phyloP scores from a whole-genome alignment of 2,797 vertebrate genomes.

The Phrynocephalus forsythii region DNA sequence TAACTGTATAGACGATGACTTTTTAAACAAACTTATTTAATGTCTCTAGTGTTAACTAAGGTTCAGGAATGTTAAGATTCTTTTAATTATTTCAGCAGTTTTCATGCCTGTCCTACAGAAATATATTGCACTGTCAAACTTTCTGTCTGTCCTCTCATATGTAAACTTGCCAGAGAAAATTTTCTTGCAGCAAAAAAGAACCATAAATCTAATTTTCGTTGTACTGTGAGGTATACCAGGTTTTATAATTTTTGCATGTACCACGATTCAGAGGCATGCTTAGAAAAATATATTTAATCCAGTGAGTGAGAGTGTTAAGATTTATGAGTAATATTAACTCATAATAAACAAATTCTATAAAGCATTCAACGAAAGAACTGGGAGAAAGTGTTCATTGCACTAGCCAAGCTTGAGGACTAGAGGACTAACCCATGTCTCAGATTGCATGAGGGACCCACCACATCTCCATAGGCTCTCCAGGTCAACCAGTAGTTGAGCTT shows the following conservation, averaged over 20 bases:
- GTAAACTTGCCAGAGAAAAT: constrained; percentile 23
- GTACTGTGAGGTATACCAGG: constrained; percentile 7
- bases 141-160: constrained; percentile 40
- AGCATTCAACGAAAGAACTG: neutral
- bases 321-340: constrained; percentile 14
- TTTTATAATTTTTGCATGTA: neutral
- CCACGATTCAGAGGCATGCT: neutral
- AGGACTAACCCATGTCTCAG: too few species aligned
- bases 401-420: too few species aligned
- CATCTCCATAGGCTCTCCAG: too few species aligned
- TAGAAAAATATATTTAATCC: constrained; percentile 5
- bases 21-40: constrained; percentile 38
- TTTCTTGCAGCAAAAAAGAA: neutral
- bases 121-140: neutral
- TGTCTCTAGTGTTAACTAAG: neutral
- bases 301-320: neutral
- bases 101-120: constrained; percentile 35
- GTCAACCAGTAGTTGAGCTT: too few species aligned
- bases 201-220: constrained; percentile 9
- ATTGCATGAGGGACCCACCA: too few species aligned
- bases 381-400: neutral
- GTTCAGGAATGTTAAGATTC: constrained; percentile 25
- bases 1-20: neutral
- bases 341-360: constrained; percentile 19
- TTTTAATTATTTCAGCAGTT: constrained; percentile 28